Evolutionary conservation across 1,140 invertebrate species (phyloP).

Genomic region (Radopholus similis): DNA sequence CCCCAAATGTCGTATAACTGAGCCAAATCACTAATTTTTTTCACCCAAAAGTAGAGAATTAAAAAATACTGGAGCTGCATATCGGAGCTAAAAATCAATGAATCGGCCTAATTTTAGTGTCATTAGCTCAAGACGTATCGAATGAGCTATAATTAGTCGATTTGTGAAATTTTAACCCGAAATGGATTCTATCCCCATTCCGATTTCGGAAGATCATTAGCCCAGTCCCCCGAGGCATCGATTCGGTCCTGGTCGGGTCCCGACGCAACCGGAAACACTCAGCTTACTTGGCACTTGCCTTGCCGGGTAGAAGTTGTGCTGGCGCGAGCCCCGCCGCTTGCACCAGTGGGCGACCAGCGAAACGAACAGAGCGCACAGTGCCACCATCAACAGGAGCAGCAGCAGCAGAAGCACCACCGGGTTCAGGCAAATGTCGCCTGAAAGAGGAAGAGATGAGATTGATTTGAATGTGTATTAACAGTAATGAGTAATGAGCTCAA

Average conservation of each 20-base stretch:
- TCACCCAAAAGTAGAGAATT: no score
- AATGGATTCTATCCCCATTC: background rate
- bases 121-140: no score
- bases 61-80: no score
- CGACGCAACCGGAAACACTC: background rate
- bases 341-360: constrained; percentile 13
- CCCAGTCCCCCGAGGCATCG: no score
- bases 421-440: constrained; percentile 22
- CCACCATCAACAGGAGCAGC: constrained; percentile 11
- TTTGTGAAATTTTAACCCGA: constrained; percentile 1
- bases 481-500: background rate
- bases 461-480: background rate
- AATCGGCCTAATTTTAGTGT: no score
- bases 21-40: no score
- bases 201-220: no score
- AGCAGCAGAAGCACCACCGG: constrained; percentile 19
- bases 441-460: background rate
- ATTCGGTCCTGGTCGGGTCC: background rate
- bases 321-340: background rate
- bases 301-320: background rate
- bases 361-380: constrained; percentile 6
- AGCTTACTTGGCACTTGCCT: background rate
- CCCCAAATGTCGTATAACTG: no score
- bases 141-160: background rate
- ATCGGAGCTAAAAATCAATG: no score